Percentiles rank a stretch among this genome's conserved stretches.
phyloP scores from a whole-genome alignment of 2,888 invertebrate species.

The Andricus curvator region DNA sequence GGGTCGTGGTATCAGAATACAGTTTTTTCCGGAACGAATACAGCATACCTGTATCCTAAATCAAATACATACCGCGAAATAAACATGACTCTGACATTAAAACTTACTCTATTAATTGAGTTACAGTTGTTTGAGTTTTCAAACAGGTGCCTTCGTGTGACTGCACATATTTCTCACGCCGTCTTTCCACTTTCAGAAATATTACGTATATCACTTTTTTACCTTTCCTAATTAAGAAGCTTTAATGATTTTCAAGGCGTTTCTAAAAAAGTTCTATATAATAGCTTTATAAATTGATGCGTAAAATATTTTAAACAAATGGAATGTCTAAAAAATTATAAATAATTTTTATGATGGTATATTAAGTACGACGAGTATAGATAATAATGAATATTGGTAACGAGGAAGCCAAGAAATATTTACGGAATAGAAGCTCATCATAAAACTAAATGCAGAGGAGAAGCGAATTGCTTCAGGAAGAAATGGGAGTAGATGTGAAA shows the following conservation, averaged over 20 bases:
- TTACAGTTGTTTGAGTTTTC: conserved; percentile 34
- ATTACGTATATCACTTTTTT: background rate
- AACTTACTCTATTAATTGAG: conserved; percentile 32
- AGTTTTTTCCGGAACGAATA: conserved; percentile 23
- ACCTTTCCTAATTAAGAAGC: background rate
- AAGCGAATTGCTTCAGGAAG: no score
- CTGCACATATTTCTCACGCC: conserved; percentile 26
- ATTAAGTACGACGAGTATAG: background rate
- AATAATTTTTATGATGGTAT: no score
- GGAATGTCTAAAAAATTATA: background rate
- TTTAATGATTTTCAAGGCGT: background rate
- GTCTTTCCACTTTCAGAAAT: background rate
- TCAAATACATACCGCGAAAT: conserved; percentile 30
- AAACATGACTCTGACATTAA: conserved; percentile 30
- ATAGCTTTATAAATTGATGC: background rate
- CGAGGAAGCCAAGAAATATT: background rate
- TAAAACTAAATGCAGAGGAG: no score
- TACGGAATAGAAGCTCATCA: no score
- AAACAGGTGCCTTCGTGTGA: conserved; percentile 23
- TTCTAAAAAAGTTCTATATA: no score
- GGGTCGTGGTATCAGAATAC: conserved; percentile 29
- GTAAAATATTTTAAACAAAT: background rate
- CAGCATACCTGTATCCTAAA: conserved; percentile 15
- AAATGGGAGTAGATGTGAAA: no score
- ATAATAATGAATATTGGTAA: background rate